Percentiles rank a stretch among this genome's conserved stretches.
Evolutionary conservation across 2,113 vertebrate genomes (phyloP).

Genomic region (Cephalopterus ornatus): DNA sequence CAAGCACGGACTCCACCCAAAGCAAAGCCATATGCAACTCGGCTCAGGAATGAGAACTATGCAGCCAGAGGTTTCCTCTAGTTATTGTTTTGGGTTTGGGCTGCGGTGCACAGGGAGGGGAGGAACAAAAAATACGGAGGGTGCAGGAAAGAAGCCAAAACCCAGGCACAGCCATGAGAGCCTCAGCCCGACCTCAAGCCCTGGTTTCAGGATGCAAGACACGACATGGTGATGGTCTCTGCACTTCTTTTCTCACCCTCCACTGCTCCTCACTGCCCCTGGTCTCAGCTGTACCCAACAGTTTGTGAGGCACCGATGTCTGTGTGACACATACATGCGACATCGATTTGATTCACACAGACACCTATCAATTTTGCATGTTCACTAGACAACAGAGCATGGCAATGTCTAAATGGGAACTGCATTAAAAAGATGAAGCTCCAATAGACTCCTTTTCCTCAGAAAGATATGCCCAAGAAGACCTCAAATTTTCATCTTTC

Average conservation of each 20-base stretch:
- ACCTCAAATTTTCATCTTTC: neutral
- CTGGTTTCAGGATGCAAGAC: neutral
- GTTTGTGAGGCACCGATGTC: neutral
- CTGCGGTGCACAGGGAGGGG: neutral
- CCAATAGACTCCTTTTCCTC: neutral
- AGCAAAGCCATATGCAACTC: slow-evolving; percentile 44
- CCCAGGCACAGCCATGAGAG: neutral
- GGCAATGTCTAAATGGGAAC: neutral
- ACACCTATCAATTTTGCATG: rapidly evolving
- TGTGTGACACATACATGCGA: rapidly evolving
- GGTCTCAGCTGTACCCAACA: neutral
- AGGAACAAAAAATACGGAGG: slow-evolving; percentile 10
- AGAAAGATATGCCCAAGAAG: neutral
- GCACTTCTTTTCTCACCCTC: neutral
- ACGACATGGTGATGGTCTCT: neutral
- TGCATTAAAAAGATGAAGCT: neutral
- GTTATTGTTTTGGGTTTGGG: slow-evolving; percentile 55
- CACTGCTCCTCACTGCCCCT: neutral
- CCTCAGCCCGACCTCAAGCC: neutral
- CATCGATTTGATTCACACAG: rapidly evolving
- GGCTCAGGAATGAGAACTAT: slow-evolving; percentile 60
- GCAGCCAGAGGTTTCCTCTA: slow-evolving; percentile 59
- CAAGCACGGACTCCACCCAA: neutral
- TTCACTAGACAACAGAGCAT: neutral
- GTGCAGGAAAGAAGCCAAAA: neutral